Evolutionary conservation across 1,140 invertebrate genomes (phyloP), one percentile per base, ranked within the genome.

Genomic region (Drosophila orosa): DNA sequence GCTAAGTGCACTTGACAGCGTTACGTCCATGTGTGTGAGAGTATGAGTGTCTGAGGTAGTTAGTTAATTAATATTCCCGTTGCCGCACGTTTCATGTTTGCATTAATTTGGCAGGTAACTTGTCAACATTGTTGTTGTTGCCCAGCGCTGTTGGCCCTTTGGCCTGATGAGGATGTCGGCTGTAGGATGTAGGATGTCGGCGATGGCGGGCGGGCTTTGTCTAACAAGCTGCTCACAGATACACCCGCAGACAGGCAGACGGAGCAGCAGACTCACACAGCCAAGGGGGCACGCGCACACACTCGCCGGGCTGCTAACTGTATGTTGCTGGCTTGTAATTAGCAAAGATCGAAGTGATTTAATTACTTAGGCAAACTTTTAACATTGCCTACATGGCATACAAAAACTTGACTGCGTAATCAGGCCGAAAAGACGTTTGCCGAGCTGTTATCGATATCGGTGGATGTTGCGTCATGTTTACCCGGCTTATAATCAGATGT

Each of bases 41-140:
- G 55, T 60, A 47, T 54, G 48, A 24, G 75, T 68, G 52, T 74
- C 56, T 55, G 57, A 58, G 72, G 71, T 69, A 80, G 80, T 84
- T 85, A 90, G 85, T 89, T 90, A 89, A 89, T 89, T 89, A 89
- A 89, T 89, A 89, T 89, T 89, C 84, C 69, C 78, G 75, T 58
- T 89, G 84, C 84, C 84, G 80, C 84, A 90, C 84, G 85, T 84
- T 80, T 85, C 84, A 84, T 89, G 84, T 89, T 89, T 90, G 84
- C 84, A 89, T 89, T 89, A 89, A 89, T 89, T 89, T 89, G 85
- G 85, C 84, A 89, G 84, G 85, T 89, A 90, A 89, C 85, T 89
- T 89, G 84, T 89, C 80, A 89, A 80, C 85, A 74, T 77, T 83
- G 67, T 90, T 80, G 85, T 89, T 87, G 72, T 55, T 66, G 71